A percentile compares a stretch with the other conserved stretches of the same genome.
Evolutionary conservation across 2,113 vertebrate genomes (phyloP).

Genomic region (Takifugu bimaculatus): DNA sequence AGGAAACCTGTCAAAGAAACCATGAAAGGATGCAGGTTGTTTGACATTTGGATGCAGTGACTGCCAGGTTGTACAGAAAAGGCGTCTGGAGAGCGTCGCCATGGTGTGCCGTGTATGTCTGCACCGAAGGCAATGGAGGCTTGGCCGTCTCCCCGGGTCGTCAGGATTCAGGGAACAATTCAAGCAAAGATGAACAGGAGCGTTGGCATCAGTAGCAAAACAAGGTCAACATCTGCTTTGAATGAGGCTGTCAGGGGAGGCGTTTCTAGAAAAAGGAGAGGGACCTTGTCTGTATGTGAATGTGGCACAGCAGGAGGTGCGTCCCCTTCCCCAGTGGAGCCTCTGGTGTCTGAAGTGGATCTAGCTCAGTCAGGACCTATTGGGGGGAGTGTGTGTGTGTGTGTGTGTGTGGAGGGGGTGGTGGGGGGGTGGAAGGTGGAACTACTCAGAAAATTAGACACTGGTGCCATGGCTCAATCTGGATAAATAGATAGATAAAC

Average conservation of each 20-base stretch:
- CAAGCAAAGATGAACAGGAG: slow-evolving; percentile 10
- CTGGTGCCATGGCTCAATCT: too few species aligned
- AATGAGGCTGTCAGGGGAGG: background rate
- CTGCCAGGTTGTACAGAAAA: slow-evolving; percentile 30
- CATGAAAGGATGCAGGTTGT: slow-evolving; percentile 34
- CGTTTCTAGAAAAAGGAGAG: background rate
- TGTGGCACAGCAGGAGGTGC: background rate
- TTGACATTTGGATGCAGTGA: slow-evolving; percentile 38
- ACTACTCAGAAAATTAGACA: too few species aligned
- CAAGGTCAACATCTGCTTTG: slow-evolving; percentile 14
- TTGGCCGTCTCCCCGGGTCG: slow-evolving; percentile 20
- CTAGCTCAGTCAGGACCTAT: too few species aligned
- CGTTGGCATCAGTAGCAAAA: background rate
- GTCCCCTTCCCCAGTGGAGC: too few species aligned
- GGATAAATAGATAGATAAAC: too few species aligned
- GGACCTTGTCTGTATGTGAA: background rate
- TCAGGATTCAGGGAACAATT: slow-evolving; percentile 24
- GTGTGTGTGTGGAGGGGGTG: too few species aligned
- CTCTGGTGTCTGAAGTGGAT: background rate
- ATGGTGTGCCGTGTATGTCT: slow-evolving; percentile 13
- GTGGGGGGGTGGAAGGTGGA: too few species aligned
- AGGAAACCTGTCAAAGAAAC: background rate
- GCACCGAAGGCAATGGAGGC: slow-evolving; percentile 3
- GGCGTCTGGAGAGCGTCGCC: slow-evolving; percentile 27
- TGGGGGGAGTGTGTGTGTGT: too few species aligned